Evolutionary conservation across 2,797 vertebrate genomes (phyloP).

Genomic region (Mycteria americana): DNA sequence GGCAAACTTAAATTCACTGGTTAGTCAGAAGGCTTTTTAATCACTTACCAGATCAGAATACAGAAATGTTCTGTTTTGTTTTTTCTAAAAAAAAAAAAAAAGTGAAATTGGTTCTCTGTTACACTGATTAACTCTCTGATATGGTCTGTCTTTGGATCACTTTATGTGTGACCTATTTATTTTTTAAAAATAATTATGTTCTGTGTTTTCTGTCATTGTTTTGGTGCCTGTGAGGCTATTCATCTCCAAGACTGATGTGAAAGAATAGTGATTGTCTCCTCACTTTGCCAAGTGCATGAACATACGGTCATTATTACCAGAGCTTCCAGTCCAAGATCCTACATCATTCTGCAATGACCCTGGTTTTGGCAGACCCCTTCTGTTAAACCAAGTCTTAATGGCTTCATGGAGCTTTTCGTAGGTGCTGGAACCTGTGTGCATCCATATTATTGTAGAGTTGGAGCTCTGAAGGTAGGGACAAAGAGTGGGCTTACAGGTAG

Average conservation of each 20-base stretch:
- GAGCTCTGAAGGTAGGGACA: not conserved
- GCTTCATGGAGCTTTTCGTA: not conserved
- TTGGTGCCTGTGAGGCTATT: not conserved
- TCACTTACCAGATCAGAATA: not conserved
- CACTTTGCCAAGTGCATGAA: fast-evolving
- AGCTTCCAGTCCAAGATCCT: not conserved
- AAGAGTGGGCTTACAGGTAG: not conserved
- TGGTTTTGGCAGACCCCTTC: not conserved
- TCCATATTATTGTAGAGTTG: not conserved
- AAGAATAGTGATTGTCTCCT: not conserved
- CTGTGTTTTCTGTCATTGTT: not conserved
- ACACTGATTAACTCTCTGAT: not conserved
- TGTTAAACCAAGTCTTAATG: not conserved
- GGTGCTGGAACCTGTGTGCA: not conserved
- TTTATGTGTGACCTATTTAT: not conserved
- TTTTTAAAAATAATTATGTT: not conserved
- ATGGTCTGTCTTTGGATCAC: not conserved
- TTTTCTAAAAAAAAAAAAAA: not conserved
- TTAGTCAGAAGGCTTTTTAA: not conserved
- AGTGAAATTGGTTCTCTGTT: not conserved
- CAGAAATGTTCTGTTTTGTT: not conserved
- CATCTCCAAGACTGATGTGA: not conserved
- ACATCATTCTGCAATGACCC: not conserved
- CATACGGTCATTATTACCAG: fast-evolving
- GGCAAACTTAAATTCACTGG: not conserved